These are phyloP conservation scores for Sisyra nigra DNA, from an alignment of 2,888 invertebrate genomes.

Conservation along the genomic window DNA sequence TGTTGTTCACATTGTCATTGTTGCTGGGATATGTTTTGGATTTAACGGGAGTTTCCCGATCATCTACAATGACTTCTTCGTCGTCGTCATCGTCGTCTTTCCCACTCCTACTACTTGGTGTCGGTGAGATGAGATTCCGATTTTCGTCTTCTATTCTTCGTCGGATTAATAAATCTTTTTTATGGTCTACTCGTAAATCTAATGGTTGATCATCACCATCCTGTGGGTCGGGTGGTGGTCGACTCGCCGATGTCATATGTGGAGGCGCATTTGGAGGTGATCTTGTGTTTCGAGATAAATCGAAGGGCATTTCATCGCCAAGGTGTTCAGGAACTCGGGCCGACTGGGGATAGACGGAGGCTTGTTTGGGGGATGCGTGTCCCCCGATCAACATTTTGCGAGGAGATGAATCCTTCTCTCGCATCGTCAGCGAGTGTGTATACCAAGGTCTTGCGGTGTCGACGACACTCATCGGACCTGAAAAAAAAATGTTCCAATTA, in stretches of 20 bases:
- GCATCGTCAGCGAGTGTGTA: slow-evolving; percentile 46
- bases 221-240: slow-evolving; percentile 34
- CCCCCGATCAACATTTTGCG: slow-evolving; percentile 61
- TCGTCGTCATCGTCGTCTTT: slow-evolving; percentile 18
- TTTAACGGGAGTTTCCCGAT: slow-evolving; percentile 14
- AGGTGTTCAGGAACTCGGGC: slow-evolving; percentile 33
- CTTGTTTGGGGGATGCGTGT: slow-evolving; percentile 55
- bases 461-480: slow-evolving; percentile 55
- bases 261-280: slow-evolving; percentile 26
- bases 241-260: slow-evolving; percentile 38
- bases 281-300: slow-evolving; percentile 36
- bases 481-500: slow-evolving; percentile 1
- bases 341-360: slow-evolving; percentile 51
- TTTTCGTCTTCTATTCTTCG: slow-evolving; percentile 66
- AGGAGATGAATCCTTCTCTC: slow-evolving; percentile 86
- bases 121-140: slow-evolving; percentile 60
- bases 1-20: slow-evolving; percentile 12
- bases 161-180: slow-evolving; percentile 40
- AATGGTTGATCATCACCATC: slow-evolving; percentile 57
- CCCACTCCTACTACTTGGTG: slow-evolving; percentile 25
- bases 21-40: slow-evolving; percentile 8
- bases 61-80: slow-evolving; percentile 19
- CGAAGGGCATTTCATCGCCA: slow-evolving; percentile 40
- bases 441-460: slow-evolving; percentile 42
- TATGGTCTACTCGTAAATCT: slow-evolving; percentile 74